These are phyloP conservation scores for Verasper variegatus DNA, from an alignment of 2,113 vertebrate genomes.

Conservation along the genomic window DNA sequence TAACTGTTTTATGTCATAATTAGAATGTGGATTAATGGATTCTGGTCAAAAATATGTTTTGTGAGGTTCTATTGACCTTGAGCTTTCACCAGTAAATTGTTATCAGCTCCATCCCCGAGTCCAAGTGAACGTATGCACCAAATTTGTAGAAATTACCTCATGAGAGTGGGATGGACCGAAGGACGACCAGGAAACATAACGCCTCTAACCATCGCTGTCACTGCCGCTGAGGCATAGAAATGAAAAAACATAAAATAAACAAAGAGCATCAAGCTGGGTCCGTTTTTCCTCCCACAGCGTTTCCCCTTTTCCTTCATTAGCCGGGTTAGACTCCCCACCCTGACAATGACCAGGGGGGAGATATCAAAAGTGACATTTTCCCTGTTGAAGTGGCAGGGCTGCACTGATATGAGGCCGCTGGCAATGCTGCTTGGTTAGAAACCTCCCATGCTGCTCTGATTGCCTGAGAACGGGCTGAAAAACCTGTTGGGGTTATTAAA, in stretches of 20 bases:
- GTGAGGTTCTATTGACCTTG: neutral
- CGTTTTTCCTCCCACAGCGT: conserved; percentile 53
- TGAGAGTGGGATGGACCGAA: neutral
- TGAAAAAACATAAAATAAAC: conserved; percentile 9
- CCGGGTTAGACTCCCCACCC: conserved; percentile 55
- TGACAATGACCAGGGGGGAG: conserved; percentile 65
- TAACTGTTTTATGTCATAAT: too few species aligned
- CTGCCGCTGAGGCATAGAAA: neutral
- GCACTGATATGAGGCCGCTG: conserved; percentile 64
- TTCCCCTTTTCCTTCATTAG: conserved; percentile 70
- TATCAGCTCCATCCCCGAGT: too few species aligned
- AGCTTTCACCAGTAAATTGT: neutral
- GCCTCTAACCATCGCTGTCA: neutral
- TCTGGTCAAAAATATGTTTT: too few species aligned
- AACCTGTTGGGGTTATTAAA: conserved; percentile 59
- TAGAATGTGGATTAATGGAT: too few species aligned
- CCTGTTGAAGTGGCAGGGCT: conserved; percentile 58
- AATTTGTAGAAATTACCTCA: neutral
- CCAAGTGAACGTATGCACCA: neutral
- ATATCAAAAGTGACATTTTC: conserved; percentile 74
- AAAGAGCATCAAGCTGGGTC: conserved; percentile 20
- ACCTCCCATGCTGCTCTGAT: conserved; percentile 64
- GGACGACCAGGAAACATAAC: neutral
- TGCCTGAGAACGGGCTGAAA: conserved; percentile 55
- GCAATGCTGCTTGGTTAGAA: conserved; percentile 54